Evolutionary conservation across 2,888 invertebrate species (phyloP), one percentile per base, ranked within the genome.

Genomic region (Psylliodes chrysocephalus): DNA sequence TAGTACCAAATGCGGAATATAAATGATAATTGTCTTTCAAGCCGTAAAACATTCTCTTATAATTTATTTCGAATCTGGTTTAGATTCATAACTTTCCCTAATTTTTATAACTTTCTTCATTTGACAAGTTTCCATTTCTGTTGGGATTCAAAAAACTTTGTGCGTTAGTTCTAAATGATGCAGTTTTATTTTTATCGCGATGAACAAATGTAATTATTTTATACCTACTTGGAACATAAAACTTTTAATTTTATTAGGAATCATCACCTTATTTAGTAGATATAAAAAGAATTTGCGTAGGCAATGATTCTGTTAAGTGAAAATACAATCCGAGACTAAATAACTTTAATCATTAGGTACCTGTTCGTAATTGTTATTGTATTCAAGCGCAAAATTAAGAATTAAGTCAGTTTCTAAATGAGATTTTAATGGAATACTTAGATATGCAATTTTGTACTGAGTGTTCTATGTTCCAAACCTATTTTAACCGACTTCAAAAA

Each of bases 21-120:
- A 40, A 35, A 40, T 15, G 14, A 15, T 17, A 12, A 17, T 40
- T 40, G 7, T 40, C 40, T 40, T n/a, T 3, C 17, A 12, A 40
- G 40, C n/a, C n/a, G n/a, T n/a, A n/a, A n/a, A n/a, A n/a, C 40
- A 40, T 40, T 40, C 40, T 15, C 40, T 40, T 40, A 2, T 40
- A 40, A 40, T 40, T 40, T 40, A 40, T 40, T 12, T 6, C 40
- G 12, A 40, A 15, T 40, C 17, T 17, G 40, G 40, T 40, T 40
- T 17, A 40, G 40, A 40, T 40, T 40, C 40, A 40, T 40, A 40
- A 40, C 40, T 40, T 40, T 40, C 40, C 40, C 40, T 40, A 40
- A 40, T 40, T 40, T n/a, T 40, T 17, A 1, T 40, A 15, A 17
- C 40, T 40, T 40, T 40, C 40, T 40, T 40, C 17, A 40, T 7